phyloP scores from a whole-genome alignment of 2,888 invertebrate genomes.

The Lepidocyrtoides sp. region DNA sequence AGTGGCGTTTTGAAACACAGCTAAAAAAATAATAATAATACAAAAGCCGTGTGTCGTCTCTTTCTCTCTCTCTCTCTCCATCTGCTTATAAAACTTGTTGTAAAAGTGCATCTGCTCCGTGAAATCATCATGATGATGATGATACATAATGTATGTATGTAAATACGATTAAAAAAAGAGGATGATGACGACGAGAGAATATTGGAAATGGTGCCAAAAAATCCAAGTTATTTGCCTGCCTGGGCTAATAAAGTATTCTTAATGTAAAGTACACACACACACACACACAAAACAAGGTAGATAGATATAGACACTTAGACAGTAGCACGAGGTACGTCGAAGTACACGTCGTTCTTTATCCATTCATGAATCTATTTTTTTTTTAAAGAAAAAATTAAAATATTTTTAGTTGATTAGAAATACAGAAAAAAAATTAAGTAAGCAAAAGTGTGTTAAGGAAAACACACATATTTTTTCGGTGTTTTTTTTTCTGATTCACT shows the following conservation, averaged over 20 bases:
- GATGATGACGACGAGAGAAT: neutral
- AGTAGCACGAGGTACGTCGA: too few relatives aligned
- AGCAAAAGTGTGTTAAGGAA: neutral
- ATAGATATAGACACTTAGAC: too few relatives aligned
- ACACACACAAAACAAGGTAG: neutral
- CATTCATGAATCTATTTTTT: neutral
- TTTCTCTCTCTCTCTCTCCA: too few relatives aligned
- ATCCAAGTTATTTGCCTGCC: constrained; percentile 53
- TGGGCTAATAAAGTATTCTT: constrained; percentile 8
- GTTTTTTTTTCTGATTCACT: neutral
- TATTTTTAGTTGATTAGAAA: neutral
- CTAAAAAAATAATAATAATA: too few relatives aligned
- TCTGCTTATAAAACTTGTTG: too few relatives aligned
- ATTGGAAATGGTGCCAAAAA: constrained; percentile 69
- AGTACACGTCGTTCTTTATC: too few relatives aligned
- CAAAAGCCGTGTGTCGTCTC: constrained; percentile 27
- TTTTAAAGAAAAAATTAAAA: neutral
- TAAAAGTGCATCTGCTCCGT: constrained; percentile 9
- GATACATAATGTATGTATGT: constrained; percentile 36
- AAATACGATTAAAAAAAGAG: constrained; percentile 8
- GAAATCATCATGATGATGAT: too few relatives aligned
- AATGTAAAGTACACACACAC: neutral
- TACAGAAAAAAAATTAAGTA: neutral
- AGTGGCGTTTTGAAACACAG: neutral
- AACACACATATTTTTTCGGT: constrained; percentile 9